Base-by-base conservation (phyloP, 2,113 vertebrate genomes). In the Campylorhamphus procurvoides region DNA sequence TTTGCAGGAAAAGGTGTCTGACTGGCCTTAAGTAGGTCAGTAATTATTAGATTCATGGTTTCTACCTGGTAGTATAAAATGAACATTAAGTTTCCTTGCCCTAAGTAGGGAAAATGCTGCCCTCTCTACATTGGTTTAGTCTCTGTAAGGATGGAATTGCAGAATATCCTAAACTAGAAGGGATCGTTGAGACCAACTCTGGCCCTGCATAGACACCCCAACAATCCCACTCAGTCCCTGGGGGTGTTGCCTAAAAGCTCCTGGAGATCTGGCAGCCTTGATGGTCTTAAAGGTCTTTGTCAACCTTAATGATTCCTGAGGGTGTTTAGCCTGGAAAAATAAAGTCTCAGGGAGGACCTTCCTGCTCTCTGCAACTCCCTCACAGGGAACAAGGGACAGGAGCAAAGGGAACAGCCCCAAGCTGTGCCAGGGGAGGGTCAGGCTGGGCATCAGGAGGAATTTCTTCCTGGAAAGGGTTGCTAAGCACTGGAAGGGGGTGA, bases 11-110 rank as follows among this genome's bases (percentile, higher is more conserved):
- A 35, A 89, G 84, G 49, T 94, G 84, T 50, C 71, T 49, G 69
- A 20, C 90, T 95, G 69, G 12, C 63, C 73, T 67, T 66, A 95
- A 82, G 46, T 94, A 89, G 91, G 93, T 89, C 93, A 95, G 49
- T 87, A 68, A 89, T 92, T 91, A 91, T 40, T 72, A 89, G 81
- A 49, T 56, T 52, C 6, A 5, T 84, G 56, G 46, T 55, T 90
- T 90, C 42, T 79, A 49, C 55, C 44, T 88, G 59, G 7, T 86
- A 35, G 35, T 29, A 42, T 55, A 46, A 84, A 96, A 53, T 50
- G 25, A 88, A 47, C 4, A 2, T 64, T 13, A 31, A 42, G 20
- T 74, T 92, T 58, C 50, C 31, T 53, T 83, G 39, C 31, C 53
- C 28, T 13, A 1, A 62, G 82, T 23, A 60, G 23, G 71, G 71